These are phyloP conservation scores for Crematogaster levior DNA, from an alignment of 2,888 invertebrate species.

Conservation along the genomic window DNA sequence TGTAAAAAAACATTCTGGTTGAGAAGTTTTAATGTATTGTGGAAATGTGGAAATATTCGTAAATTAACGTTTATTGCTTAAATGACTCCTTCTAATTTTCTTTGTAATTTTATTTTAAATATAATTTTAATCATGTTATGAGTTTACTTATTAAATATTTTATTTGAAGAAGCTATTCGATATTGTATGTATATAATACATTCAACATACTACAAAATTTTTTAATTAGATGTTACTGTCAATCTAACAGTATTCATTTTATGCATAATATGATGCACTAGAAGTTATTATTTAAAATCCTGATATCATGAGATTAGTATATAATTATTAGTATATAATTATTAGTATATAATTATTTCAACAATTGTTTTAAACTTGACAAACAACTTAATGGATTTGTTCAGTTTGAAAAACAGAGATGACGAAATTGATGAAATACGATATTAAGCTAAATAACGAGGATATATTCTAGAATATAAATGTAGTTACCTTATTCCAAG, in stretches of 20 bases:
- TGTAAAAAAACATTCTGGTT: background rate
- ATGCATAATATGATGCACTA: background rate
- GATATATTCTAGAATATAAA: background rate
- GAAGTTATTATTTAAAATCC: background rate
- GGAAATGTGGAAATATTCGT: background rate
- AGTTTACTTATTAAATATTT: background rate
- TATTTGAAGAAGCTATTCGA: background rate
- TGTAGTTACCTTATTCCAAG: background rate
- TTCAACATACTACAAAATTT: background rate
- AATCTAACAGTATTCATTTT: background rate
- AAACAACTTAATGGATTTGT: background rate
- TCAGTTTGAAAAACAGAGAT: background rate
- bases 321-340: no score
- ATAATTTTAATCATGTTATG: background rate
- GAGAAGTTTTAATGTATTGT: constrained; percentile 1
- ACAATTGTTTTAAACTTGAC: constrained; percentile 3
- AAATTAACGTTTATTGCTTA: constrained; percentile 2
- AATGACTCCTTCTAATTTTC: background rate
- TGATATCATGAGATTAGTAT: background rate
- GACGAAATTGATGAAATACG: background rate
- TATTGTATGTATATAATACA: background rate
- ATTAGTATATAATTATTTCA: no score
- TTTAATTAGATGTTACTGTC: background rate
- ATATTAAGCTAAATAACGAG: background rate
- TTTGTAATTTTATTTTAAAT: background rate